Conservation (phyloP, 2,888 invertebrate genomes). For the Ennomos fuscantarius region DNA sequence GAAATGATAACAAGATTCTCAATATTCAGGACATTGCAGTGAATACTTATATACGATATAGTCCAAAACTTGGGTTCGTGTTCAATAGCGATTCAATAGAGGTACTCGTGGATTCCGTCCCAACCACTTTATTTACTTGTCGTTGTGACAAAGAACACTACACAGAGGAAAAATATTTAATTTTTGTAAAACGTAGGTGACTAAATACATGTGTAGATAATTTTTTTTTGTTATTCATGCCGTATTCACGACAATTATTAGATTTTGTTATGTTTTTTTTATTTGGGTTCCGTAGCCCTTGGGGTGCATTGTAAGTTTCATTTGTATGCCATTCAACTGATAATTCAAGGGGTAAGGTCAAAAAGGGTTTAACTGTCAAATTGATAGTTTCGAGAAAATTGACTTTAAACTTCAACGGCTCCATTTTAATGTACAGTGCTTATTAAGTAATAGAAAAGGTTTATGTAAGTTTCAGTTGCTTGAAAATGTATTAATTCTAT, state of each 20-base stretch:
- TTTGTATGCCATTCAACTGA: too few relatives aligned
- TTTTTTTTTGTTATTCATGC: slow-evolving; percentile 45
- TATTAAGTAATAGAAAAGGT: too few relatives aligned
- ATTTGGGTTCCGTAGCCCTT: too few relatives aligned
- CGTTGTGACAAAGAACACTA: slow-evolving; percentile 57
- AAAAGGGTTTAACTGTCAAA: too few relatives aligned
- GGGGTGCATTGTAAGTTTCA: too few relatives aligned
- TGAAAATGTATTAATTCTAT: too few relatives aligned
- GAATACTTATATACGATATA: slow-evolving; percentile 62
- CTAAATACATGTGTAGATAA: slow-evolving; percentile 60
- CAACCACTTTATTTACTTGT: slow-evolving; percentile 58
- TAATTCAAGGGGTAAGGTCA: too few relatives aligned
- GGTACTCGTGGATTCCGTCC: slow-evolving; percentile 50
- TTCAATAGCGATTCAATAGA: slow-evolving; percentile 61
- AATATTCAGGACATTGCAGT: slow-evolving; percentile 75
- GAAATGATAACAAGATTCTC: slow-evolving; percentile 55
- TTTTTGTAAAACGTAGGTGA: slow-evolving; percentile 79
- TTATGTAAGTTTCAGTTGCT: too few relatives aligned
- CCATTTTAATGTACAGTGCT: too few relatives aligned
- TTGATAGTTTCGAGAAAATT: too few relatives aligned
- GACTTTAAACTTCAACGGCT: too few relatives aligned
- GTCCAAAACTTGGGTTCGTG: slow-evolving; percentile 76
- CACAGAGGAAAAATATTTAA: slow-evolving; percentile 48
- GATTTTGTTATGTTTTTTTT: too few relatives aligned
- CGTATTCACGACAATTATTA: slow-evolving; percentile 54